Conservation (phyloP, 2,888 invertebrate species). For the Troides oblongomaculatus region DNA sequence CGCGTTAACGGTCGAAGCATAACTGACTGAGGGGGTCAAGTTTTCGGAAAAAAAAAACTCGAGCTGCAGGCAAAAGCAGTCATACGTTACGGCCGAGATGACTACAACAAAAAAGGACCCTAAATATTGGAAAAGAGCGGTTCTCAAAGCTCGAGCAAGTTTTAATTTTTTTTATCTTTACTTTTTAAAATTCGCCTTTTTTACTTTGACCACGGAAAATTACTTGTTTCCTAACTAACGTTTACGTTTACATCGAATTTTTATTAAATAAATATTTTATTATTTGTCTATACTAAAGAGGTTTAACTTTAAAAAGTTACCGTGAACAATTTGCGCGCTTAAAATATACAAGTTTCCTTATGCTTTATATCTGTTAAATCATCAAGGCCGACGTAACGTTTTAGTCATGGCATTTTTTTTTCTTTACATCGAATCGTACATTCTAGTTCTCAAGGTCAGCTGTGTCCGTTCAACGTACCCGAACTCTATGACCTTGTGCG, state of each 20-base stretch:
- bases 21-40: slow-evolving; percentile 73
- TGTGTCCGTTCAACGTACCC: slow-evolving; percentile 70
- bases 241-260: not conserved
- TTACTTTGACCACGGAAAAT: not conserved
- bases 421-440: slow-evolving; percentile 47
- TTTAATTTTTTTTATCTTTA: not conserved
- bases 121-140: slow-evolving; percentile 57
- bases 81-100: slow-evolving; percentile 77
- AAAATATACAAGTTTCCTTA: slow-evolving; percentile 23
- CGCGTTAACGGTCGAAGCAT: slow-evolving; percentile 71
- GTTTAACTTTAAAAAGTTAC: not conserved
- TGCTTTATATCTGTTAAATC: slow-evolving; percentile 30
- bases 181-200: not conserved
- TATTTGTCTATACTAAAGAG: not conserved
- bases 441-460: slow-evolving; percentile 68
- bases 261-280: not conserved
- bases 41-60: slow-evolving; percentile 68
- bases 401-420: slow-evolving; percentile 38
- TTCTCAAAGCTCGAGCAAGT: slow-evolving; percentile 37
- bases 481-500: slow-evolving; percentile 49
- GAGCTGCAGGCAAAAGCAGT: slow-evolving; percentile 70
- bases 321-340: not conserved
- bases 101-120: slow-evolving; percentile 77
- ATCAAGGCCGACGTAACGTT: slow-evolving; percentile 22
- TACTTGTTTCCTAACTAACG: not conserved